Evolutionary conservation across 2,113 vertebrate species (phyloP).

Genomic region (Triplophysa dalaica): DNA sequence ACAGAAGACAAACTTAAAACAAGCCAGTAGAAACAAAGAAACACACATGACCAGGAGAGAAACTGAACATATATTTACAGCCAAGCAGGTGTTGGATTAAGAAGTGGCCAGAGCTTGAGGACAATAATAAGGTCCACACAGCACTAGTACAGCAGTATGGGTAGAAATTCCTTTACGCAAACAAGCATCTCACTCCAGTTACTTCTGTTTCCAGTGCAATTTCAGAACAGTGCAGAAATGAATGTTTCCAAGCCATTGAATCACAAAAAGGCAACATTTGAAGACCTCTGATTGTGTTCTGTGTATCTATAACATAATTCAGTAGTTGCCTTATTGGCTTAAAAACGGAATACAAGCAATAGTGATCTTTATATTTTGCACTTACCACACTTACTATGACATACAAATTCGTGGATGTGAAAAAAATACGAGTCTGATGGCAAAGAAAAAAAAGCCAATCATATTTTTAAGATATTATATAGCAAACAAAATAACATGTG

Average conservation of each 20-base stretch:
- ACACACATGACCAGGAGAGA: constrained; percentile 13
- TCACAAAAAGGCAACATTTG: constrained; percentile 38
- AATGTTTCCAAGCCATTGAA: constrained; percentile 1
- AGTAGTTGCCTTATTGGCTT: constrained; percentile 56
- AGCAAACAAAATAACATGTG: background rate
- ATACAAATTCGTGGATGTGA: background rate
- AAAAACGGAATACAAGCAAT: constrained; percentile 51
- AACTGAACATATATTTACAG: constrained; percentile 61
- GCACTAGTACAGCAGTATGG: constrained; percentile 61
- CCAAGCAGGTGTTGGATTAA: constrained; percentile 25
- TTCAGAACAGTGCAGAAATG: constrained; percentile 33
- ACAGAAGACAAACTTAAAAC: constrained; percentile 32
- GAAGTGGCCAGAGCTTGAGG: constrained; percentile 36
- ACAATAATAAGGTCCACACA: constrained; percentile 47
- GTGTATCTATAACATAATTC: constrained; percentile 47
- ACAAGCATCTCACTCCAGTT: constrained; percentile 48
- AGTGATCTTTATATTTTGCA: constrained; percentile 50
- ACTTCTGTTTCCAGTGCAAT: constrained; percentile 57
- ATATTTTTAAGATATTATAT: background rate
- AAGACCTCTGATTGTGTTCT: constrained; percentile 13
- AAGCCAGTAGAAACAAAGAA: constrained; percentile 29
- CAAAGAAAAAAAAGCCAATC: constrained; percentile 9
- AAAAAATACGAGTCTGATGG: background rate
- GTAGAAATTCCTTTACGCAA: constrained; percentile 45
- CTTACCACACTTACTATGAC: constrained; percentile 20